Conservation (phyloP, 2,113 vertebrate species). For the Dasyornis broadbenti region DNA sequence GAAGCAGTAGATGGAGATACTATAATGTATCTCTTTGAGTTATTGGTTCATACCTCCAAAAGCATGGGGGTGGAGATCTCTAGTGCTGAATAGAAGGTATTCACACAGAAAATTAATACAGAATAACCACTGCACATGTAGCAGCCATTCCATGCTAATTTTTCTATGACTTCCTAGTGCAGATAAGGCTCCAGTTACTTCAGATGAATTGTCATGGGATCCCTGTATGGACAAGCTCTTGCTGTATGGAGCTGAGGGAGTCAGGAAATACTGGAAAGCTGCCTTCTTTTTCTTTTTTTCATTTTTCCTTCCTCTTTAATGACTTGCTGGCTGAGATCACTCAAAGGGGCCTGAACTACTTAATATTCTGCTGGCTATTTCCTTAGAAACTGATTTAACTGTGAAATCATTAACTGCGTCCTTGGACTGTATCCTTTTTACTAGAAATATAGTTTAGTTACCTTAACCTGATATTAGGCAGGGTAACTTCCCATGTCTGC, state of each 20-base stretch:
- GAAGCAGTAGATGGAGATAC: background rate
- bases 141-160: slow-evolving; percentile 41
- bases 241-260: background rate
- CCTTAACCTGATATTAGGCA: background rate
- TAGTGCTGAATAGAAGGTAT: slow-evolving; percentile 35
- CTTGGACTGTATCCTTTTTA: background rate
- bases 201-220: slow-evolving; percentile 4
- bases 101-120: slow-evolving; percentile 19
- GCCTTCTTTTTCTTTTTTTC: background rate
- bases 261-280: slow-evolving; percentile 22
- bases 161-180: background rate
- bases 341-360: background rate
- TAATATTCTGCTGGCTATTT: slow-evolving; percentile 42
- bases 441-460: background rate
- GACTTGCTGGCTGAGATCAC: background rate
- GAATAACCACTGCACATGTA: background rate
- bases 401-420: slow-evolving; percentile 34
- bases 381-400: slow-evolving; percentile 28
- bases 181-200: slow-evolving; percentile 2
- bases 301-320: background rate
- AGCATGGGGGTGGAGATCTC: background rate
- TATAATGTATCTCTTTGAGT: background rate
- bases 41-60: background rate
- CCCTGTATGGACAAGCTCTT: background rate
- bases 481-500: background rate